Percentiles rank a stretch among this genome's conserved stretches.
phyloP scores from a whole-genome alignment of 2,888 invertebrate species.

The Cheilosia pagana region DNA sequence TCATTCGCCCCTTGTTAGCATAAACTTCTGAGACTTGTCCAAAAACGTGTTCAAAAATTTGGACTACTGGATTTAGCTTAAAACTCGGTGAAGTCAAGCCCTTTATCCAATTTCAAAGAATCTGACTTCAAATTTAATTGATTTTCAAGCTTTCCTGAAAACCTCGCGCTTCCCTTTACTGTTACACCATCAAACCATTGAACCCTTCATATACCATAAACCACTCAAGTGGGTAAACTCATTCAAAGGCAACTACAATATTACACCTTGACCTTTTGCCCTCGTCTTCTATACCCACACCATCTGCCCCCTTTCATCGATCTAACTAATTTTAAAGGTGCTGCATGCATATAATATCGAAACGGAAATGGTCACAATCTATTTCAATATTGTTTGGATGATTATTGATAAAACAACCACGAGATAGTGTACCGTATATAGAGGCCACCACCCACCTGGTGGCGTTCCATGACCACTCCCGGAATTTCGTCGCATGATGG shows the following conservation, averaged over 20 bases:
- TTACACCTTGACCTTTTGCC: slow-evolving; percentile 68
- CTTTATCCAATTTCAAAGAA: too few relatives aligned
- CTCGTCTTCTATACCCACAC: slow-evolving; percentile 2
- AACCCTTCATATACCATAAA: background rate
- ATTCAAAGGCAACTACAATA: background rate
- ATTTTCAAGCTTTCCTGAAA: too few relatives aligned
- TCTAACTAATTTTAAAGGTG: slow-evolving; percentile 61
- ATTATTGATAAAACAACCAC: slow-evolving; percentile 73
- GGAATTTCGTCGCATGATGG: slow-evolving; percentile 72
- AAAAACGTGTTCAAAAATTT: too few relatives aligned
- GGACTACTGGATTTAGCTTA: too few relatives aligned
- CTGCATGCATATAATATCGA: slow-evolving; percentile 32
- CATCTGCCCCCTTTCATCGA: slow-evolving; percentile 57
- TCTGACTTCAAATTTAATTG: too few relatives aligned
- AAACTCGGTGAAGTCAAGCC: too few relatives aligned
- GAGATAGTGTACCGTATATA: slow-evolving; percentile 24
- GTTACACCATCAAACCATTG: background rate
- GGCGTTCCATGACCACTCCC: slow-evolving; percentile 69
- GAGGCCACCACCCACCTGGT: slow-evolving; percentile 37
- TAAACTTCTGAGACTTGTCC: too few relatives aligned
- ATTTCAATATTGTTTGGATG: slow-evolving; percentile 74
- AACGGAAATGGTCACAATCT: slow-evolving; percentile 72
- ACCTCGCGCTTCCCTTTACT: too few relatives aligned
- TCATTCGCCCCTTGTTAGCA: too few relatives aligned
- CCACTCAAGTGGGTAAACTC: background rate